These are phyloP conservation scores for Agelastica alni DNA, from an alignment of 2,888 invertebrate genomes.

Conservation along the genomic window DNA sequence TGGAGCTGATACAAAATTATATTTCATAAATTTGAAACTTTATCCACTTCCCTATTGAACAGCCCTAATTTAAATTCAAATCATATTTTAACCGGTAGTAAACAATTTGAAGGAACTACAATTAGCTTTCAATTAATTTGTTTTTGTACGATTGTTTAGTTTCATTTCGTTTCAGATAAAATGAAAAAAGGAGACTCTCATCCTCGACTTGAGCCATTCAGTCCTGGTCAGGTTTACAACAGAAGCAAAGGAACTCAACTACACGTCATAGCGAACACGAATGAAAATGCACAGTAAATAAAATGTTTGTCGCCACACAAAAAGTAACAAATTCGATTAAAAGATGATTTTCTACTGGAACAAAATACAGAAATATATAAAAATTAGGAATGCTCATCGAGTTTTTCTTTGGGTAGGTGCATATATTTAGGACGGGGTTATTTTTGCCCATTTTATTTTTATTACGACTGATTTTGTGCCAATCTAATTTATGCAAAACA, in stretches of 20 bases:
- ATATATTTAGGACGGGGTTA: background rate
- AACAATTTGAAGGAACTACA: too few relatives aligned
- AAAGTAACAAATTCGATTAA: slow-evolving; percentile 5
- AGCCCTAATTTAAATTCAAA: too few relatives aligned
- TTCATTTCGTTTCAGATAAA: slow-evolving; percentile 17
- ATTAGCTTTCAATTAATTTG: too few relatives aligned
- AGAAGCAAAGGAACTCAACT: slow-evolving; percentile 89
- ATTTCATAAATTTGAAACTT: too few relatives aligned
- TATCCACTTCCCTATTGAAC: too few relatives aligned
- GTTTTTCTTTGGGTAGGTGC: slow-evolving; percentile 1
- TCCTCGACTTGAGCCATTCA: slow-evolving; percentile 85
- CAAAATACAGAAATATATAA: background rate
- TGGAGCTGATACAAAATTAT: too few relatives aligned
- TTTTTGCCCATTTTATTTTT: slow-evolving; percentile 15
- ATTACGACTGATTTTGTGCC: slow-evolving; percentile 43
- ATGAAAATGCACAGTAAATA: slow-evolving; percentile 36
- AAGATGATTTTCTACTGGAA: slow-evolving; percentile 1
- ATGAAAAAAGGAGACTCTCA: slow-evolving; percentile 61
- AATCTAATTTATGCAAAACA: slow-evolving; percentile 35
- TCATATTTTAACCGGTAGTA: too few relatives aligned
- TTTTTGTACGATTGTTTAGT: too few relatives aligned
- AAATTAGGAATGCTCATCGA: slow-evolving; percentile 1
- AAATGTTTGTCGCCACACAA: background rate
- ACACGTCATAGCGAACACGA: slow-evolving; percentile 72
- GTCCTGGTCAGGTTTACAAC: slow-evolving; percentile 91